A percentile compares a stretch with the other conserved stretches of the same genome.
phyloP scores from a whole-genome alignment of 1,140 invertebrate species.

The Bradynema listronoti region DNA sequence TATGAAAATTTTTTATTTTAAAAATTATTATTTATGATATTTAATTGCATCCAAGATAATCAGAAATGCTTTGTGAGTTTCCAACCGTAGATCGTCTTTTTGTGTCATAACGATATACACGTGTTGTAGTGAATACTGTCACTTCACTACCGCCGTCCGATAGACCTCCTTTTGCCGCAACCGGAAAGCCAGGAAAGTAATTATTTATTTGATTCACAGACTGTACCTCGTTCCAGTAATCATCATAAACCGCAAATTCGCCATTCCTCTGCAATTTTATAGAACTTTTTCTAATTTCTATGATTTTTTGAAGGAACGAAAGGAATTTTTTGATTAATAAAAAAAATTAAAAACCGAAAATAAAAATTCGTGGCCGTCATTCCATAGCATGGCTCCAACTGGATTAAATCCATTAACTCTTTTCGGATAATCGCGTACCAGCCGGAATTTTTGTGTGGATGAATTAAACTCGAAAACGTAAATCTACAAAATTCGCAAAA shows the following conservation, averaged over 20 bases:
- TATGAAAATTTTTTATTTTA: too few species aligned
- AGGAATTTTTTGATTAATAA: constrained; percentile 8
- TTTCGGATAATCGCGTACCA: constrained; percentile 27
- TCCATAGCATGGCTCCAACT: constrained; percentile 27
- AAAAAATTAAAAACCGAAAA: constrained; percentile 26
- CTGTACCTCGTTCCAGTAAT: constrained; percentile 33
- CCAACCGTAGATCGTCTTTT: background rate
- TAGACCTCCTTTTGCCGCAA: constrained; percentile 24
- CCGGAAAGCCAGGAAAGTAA: constrained; percentile 34
- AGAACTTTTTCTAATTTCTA: constrained; percentile 21
- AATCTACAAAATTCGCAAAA: constrained; percentile 10
- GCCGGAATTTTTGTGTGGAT: constrained; percentile 1
- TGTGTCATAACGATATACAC: constrained; percentile 2
- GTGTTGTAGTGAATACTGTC: constrained; percentile 9
- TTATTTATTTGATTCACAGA: constrained; percentile 14
- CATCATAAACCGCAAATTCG: constrained; percentile 38
- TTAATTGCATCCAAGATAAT: constrained; percentile 2
- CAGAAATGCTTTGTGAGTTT: constrained; percentile 2
- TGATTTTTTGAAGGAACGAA: constrained; percentile 1
- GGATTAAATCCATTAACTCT: constrained; percentile 26
- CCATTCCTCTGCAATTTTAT: too few species aligned
- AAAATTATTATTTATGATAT: too few species aligned
- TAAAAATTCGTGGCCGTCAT: constrained; percentile 32
- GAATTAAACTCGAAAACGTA: constrained; percentile 28
- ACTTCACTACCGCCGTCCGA: background rate